These are phyloP conservation scores for Pedetes capensis DNA, from an alignment of 2,113 vertebrate species.

Conservation along the genomic window DNA sequence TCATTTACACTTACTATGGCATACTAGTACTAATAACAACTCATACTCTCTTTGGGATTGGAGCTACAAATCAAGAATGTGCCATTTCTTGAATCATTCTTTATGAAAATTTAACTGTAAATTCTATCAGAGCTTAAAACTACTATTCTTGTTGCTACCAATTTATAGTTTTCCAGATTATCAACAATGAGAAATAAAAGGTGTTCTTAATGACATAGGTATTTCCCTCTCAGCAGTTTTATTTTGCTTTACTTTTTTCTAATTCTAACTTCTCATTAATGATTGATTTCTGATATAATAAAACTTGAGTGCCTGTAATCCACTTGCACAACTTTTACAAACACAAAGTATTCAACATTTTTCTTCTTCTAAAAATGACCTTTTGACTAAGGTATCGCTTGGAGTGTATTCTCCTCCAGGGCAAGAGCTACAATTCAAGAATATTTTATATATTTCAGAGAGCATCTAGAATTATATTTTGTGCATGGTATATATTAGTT, in stretches of 20 bases:
- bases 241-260: not conserved
- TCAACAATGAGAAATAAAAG: not conserved
- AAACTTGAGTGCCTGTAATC: not conserved
- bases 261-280: not conserved
- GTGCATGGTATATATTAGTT: not conserved
- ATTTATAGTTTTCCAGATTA: not conserved
- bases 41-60: not conserved
- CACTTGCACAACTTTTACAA: not conserved
- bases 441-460: not conserved
- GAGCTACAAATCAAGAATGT: not conserved
- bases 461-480: constrained; percentile 16
- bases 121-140: not conserved
- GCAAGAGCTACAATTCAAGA: not conserved
- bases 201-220: not conserved
- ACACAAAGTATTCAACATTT: not conserved
- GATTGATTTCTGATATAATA: constrained; percentile 15
- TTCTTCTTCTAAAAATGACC: not conserved
- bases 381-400: not conserved
- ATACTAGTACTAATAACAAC: not conserved
- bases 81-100: not conserved
- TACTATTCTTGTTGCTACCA: not conserved
- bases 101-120: not conserved
- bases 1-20: constrained; percentile 21
- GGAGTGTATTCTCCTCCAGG: not conserved
- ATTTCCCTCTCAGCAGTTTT: not conserved